Percentiles rank a stretch among this genome's conserved stretches.
Conservation (phyloP, 2,797 vertebrate genomes). For the Tolypeutes matacus region DNA sequence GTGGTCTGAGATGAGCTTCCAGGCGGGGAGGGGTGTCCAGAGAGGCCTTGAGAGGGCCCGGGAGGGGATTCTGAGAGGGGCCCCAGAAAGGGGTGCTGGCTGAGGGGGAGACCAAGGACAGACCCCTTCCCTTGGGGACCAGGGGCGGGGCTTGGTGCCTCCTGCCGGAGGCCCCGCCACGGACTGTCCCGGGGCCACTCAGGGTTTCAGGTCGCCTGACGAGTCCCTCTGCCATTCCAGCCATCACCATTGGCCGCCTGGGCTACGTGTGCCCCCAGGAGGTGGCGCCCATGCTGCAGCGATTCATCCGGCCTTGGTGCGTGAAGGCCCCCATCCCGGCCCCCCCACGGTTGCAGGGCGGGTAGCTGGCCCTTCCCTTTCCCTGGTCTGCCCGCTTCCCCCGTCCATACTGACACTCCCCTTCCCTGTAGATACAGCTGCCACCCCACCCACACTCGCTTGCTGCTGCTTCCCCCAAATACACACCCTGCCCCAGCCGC, state of each 20-base stretch:
- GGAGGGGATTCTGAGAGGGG: neutral
- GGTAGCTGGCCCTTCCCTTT: neutral
- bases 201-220: conserved; percentile 81
- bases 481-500: neutral
- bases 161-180: conserved; percentile 71
- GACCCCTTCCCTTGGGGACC: conserved; percentile 60
- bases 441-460: too few relatives aligned
- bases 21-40: neutral
- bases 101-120: neutral
- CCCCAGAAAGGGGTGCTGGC: neutral
- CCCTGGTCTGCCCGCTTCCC: neutral
- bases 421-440: too few relatives aligned
- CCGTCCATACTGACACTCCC: too few relatives aligned
- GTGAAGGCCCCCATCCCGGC: conserved; percentile 59
- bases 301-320: conserved; percentile 96
- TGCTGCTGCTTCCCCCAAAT: neutral
- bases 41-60: neutral
- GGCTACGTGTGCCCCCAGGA: conserved; percentile 97
- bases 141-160: conserved; percentile 69
- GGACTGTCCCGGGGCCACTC: conserved; percentile 82
- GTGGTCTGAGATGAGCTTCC: neutral
- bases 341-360: too few relatives aligned
- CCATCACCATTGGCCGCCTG: conserved; percentile 96
- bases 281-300: conserved; percentile 95
- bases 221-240: conserved; percentile 87